Evolutionary conservation across 2,797 vertebrate species (phyloP).

Genomic region (Fringilla coelebs): DNA sequence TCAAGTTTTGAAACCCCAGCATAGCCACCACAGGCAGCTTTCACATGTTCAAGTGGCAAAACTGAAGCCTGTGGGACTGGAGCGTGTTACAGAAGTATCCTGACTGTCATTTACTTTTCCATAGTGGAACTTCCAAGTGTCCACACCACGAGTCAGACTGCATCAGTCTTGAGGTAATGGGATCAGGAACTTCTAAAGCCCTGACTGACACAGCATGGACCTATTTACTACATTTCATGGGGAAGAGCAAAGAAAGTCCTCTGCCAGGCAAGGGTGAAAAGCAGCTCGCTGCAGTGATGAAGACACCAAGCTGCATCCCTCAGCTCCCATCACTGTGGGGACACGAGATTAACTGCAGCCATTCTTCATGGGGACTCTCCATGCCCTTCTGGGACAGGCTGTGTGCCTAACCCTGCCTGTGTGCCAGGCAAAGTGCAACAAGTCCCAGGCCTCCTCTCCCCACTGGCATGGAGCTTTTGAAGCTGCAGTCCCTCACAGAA

Average conservation of each 20-base stretch:
- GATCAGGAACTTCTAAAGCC: constrained; percentile 11
- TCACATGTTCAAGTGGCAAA: not conserved
- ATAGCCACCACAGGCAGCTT: not conserved
- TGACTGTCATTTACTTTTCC: not conserved
- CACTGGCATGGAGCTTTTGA: not conserved
- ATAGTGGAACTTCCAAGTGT: constrained; percentile 2
- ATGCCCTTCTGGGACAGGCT: not conserved
- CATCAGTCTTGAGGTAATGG: constrained; percentile 14
- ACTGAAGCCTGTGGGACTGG: not conserved
- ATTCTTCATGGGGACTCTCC: not conserved
- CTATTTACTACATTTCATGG: not conserved
- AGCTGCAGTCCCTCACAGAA: accelerated
- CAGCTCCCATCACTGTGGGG: not conserved
- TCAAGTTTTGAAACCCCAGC: constrained; percentile 22
- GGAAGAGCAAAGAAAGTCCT: not conserved
- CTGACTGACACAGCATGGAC: not conserved
- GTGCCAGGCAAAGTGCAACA: accelerated
- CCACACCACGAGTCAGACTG: not conserved
- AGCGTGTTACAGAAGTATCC: not conserved
- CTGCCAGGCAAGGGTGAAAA: not conserved
- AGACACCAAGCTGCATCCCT: not conserved
- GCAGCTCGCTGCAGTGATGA: not conserved
- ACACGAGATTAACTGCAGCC: not conserved
- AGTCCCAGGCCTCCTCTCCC: not conserved
- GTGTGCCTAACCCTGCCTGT: not conserved